Evolutionary conservation across 2,797 vertebrate genomes (phyloP), one percentile per base, ranked within the genome.

Genomic region (Crocodylus rhombifer): DNA sequence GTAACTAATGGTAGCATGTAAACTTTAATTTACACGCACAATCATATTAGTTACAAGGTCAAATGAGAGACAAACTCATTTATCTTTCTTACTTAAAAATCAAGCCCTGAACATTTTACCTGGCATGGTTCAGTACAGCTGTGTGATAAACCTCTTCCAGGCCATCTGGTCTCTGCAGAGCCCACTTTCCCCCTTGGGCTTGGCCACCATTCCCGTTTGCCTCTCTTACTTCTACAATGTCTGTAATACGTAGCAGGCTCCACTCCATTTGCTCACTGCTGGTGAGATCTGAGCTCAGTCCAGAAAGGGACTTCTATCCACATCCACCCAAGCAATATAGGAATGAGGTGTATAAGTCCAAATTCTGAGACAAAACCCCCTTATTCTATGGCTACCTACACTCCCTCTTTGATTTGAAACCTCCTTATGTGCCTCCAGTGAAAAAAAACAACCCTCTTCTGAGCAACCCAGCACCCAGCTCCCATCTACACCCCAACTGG

Each of bases 1-100:
- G 64, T 74, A 93, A 85, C 69, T 65, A 86, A 28, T n/a, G 56
- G 74, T 15, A 83, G n/a, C 83, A 83, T 84, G 94, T 90, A 83
- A 89, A 91, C 57, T 87, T 83, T 79, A 1, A 28, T 89, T 89
- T 94, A 77, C 15, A 7, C 28, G 84, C 18, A 30, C 51, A 20
- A 80, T 55, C 7, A 2, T 42, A 89, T 89, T 82, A 94, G 78
- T 84, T 87, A 82, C 26, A 80, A 65, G 51, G 90, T 88, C 63
- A 89, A 81, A 42, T 1, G 2, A 90, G 67, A 91, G 82, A 80
- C 8, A 75, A 8, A 62, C 79, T 26, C 55, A 8, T 71, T 20
- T 42, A 23, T 69, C 60, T 2, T 7, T 77, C 5, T 77, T 84
- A 15, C 73, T 77, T 88, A 89, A 89, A 28, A 64, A 67, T 64